Conservation (phyloP, 2,113 vertebrate species). For the Hippocampus abdominalis region DNA sequence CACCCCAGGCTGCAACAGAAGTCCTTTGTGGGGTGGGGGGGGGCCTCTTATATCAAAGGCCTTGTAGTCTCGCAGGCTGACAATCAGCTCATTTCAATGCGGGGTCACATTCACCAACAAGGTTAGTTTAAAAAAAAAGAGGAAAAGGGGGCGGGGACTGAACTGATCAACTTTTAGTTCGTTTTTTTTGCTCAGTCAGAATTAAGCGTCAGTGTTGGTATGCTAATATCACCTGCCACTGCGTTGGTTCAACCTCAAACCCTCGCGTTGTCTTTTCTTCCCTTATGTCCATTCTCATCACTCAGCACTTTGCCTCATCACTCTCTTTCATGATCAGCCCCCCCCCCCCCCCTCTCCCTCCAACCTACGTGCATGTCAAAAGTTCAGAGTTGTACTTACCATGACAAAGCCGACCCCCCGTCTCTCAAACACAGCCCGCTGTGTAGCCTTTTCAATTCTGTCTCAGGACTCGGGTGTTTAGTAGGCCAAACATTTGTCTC, state of each 20-base stretch:
- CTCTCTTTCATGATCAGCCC: slow-evolving; percentile 14
- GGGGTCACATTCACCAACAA: slow-evolving; percentile 33
- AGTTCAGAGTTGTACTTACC: slow-evolving; percentile 52
- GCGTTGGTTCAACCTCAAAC: not conserved
- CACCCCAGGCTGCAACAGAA: slow-evolving; percentile 60
- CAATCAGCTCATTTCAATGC: slow-evolving; percentile 56
- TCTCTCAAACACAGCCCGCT: slow-evolving; percentile 16
- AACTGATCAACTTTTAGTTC: slow-evolving; percentile 16
- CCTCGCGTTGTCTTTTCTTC: slow-evolving; percentile 15
- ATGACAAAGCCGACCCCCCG: slow-evolving; percentile 51
- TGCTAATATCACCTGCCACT: no score
- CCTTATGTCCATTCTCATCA: slow-evolving; percentile 11
- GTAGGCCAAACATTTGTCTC: slow-evolving; percentile 39
- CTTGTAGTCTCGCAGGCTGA: slow-evolving; percentile 47
- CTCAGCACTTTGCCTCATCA: slow-evolving; percentile 19
- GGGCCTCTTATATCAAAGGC: slow-evolving; percentile 48
- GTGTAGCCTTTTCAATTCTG: slow-evolving; percentile 34
- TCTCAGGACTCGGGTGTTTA: slow-evolving; percentile 24
- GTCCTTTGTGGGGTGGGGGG: slow-evolving; percentile 59
- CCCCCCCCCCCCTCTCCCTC: not conserved
- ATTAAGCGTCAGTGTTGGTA: no score
- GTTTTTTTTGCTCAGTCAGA: no score
- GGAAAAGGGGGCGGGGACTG: slow-evolving; percentile 7
- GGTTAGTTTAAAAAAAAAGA: slow-evolving; percentile 11
- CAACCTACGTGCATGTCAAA: slow-evolving; percentile 44